phyloP scores from a whole-genome alignment of 2,888 invertebrate genomes.

The Zaprionus lineosus region DNA sequence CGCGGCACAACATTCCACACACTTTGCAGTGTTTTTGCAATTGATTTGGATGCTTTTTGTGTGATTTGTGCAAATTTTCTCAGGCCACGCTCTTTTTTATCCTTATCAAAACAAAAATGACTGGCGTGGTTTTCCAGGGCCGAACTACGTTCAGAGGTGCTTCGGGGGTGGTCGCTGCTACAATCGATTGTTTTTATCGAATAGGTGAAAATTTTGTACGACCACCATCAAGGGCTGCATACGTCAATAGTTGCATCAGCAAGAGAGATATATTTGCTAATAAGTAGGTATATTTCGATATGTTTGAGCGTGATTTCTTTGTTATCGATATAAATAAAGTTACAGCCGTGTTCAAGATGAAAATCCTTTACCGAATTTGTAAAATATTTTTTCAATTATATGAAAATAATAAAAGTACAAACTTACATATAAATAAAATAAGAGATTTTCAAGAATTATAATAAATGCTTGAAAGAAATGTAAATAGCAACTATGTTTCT shows the following conservation, averaged over 20 bases:
- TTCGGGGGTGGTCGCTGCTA: conserved; percentile 16
- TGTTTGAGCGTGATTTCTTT: too few species aligned
- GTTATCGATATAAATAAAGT: too few species aligned
- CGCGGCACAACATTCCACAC: conserved; percentile 51
- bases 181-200: conserved; percentile 37
- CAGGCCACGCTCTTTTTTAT: conserved; percentile 80
- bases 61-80: conserved; percentile 61
- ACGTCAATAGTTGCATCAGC: background rate
- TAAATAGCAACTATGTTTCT: too few species aligned
- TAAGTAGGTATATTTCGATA: too few species aligned
- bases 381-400: too few species aligned
- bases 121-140: conserved; percentile 76
- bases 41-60: conserved; percentile 61
- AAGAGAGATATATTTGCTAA: too few species aligned
- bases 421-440: too few species aligned
- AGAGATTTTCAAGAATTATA: too few species aligned
- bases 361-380: too few species aligned
- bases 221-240: conserved; percentile 32
- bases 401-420: too few species aligned
- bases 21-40: conserved; percentile 57
- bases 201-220: conserved; percentile 7
- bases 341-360: too few species aligned
- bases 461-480: too few species aligned
- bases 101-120: conserved; percentile 81
- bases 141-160: conserved; percentile 53